Conservation (phyloP, 2,797 vertebrate species). For the Bryconaethiops microstoma region DNA sequence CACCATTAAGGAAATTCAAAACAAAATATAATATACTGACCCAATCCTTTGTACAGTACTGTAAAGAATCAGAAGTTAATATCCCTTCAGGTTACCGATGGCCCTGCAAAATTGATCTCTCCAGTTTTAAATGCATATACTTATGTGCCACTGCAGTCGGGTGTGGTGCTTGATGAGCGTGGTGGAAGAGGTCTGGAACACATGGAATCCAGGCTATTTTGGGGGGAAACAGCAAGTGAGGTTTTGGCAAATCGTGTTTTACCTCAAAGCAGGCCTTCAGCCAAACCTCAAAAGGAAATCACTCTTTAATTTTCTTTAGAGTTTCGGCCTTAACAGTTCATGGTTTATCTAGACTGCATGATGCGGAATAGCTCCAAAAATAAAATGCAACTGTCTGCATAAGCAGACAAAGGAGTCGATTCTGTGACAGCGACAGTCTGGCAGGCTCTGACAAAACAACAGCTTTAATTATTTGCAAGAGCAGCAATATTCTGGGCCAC, state of each 20-base stretch:
- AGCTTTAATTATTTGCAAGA: slow-evolving; percentile 15
- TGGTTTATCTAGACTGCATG: neutral
- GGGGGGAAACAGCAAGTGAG: neutral
- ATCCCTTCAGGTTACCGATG: neutral
- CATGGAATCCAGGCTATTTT: neutral
- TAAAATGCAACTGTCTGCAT: neutral
- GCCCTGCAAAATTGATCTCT: neutral
- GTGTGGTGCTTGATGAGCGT: neutral
- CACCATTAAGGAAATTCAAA: no score
- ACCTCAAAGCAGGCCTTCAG: neutral
- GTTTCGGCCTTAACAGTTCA: neutral
- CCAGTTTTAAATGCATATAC: neutral
- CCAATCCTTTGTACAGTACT: no score
- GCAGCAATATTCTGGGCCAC: neutral
- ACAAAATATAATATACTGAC: no score
- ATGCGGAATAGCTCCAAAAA: neutral
- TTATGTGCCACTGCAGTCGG: neutral
- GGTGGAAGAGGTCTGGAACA: neutral
- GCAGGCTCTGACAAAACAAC: neutral
- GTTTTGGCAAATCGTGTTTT: neutral
- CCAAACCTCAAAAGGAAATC: neutral
- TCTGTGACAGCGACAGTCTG: neutral
- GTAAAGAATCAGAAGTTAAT: slow-evolving; percentile 18
- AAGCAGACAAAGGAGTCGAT: neutral
- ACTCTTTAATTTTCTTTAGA: neutral